Evolutionary conservation across 2,888 invertebrate species (phyloP), one percentile per base, ranked within the genome.

Genomic region (Caenorhabditis zanzibari): DNA sequence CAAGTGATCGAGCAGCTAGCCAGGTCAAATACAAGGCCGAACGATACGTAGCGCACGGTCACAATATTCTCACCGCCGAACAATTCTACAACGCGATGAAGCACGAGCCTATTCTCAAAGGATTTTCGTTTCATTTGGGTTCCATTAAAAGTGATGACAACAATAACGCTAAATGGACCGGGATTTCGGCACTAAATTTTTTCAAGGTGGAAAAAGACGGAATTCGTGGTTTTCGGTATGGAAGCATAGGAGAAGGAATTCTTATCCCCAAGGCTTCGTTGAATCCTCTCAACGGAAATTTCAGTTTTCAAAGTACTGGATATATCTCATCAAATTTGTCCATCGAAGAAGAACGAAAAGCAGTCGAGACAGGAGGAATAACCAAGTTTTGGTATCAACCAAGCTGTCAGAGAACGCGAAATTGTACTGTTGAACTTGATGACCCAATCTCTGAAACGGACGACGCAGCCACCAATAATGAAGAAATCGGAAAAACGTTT

Each of bases 361-460:
- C n/a, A n/a, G n/a, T n/a, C n/a, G n/a, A n/a, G n/a, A n/a, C n/a
- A n/a, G n/a, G n/a, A n/a, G n/a, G n/a, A n/a, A n/a, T 7, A 19
- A 66, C 66, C 19, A 66, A 49, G 35, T 66, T 66, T 49, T 66
- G 66, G 66, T 66, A 66, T 19, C 19, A 32, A 16, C 9, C 6
- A n/a, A 22, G n/a, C n/a, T n/a, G n/a, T n/a, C n/a, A 28, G 5
- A 41, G 10, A 41, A 24, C 7, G 44, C 14, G n/a, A n/a, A n/a
- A n/a, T 2, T 63, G 63, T 19, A 26, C 24, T 12, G 22, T n/a
- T 1, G 66, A 66, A 66, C 14, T 32, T 3, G 32, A 49, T 14
- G 19, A 32, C 19, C 19, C 32, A 7, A 1, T 6, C 12, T 4
- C 28, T 12, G 66, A 66, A n/a, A 49, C 14, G 1, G 59, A 59